Percentiles rank a stretch among this genome's conserved stretches.
These are phyloP conservation scores for Urosaurus nigricauda DNA, from an alignment of 2,797 vertebrate species.

Conservation along the genomic window DNA sequence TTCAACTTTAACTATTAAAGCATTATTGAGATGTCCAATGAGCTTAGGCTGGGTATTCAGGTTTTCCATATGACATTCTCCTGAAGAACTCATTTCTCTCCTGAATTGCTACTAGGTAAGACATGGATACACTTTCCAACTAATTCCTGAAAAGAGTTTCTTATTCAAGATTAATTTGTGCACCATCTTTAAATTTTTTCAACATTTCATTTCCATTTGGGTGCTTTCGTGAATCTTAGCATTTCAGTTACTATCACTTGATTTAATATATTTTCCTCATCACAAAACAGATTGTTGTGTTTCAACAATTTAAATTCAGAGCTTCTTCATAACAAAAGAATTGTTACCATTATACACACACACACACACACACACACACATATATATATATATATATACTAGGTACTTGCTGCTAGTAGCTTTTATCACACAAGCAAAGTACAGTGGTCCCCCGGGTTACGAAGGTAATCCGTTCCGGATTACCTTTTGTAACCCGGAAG, in stretches of 20 bases:
- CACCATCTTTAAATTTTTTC: background rate
- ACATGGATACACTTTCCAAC: background rate
- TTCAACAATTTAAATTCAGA: background rate
- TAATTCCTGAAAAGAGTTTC: background rate
- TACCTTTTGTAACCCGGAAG: too few relatives aligned
- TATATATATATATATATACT: too few relatives aligned
- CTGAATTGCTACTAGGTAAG: slow-evolving; percentile 9
- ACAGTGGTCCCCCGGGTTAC: too few relatives aligned
- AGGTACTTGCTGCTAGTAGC: background rate
- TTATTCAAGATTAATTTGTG: slow-evolving; percentile 15
- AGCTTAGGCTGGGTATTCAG: background rate
- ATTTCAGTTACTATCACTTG: background rate
- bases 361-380: too few relatives aligned
- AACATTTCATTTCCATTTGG: background rate
- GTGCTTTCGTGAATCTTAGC: background rate
- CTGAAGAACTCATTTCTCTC: background rate
- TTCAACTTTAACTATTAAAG: background rate
- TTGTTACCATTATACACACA: background rate
- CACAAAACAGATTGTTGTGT: background rate
- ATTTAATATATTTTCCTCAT: background rate
- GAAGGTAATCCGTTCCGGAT: too few relatives aligned
- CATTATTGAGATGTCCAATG: background rate
- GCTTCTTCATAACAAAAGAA: background rate
- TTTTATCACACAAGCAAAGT: background rate
- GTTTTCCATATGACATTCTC: background rate